These are phyloP conservation scores for Scomber scombrus DNA, from an alignment of 2,113 vertebrate species.

Conservation along the genomic window DNA sequence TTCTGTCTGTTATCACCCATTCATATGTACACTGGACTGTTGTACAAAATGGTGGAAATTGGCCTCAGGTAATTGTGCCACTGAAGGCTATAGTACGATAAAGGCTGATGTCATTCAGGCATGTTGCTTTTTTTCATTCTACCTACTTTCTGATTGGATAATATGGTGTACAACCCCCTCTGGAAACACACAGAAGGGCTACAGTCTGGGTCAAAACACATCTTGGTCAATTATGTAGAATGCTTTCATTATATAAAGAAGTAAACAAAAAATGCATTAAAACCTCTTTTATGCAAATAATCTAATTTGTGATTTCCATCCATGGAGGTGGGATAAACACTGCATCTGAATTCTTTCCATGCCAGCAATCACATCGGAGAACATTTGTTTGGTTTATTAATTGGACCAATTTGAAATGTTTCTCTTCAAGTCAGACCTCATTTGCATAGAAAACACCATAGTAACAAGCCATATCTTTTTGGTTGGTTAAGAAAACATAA, in stretches of 20 bases:
- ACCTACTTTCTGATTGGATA: conserved; percentile 44
- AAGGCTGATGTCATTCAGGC: conserved; percentile 58
- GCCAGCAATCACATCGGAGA: conserved; percentile 24
- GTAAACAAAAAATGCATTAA: neutral
- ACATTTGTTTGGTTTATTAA: conserved; percentile 44
- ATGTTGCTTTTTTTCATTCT: conserved; percentile 31
- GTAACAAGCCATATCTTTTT: conserved; percentile 44
- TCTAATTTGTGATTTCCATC: conserved; percentile 13
- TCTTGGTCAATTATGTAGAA: neutral
- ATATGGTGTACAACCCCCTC: conserved; percentile 14
- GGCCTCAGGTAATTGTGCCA: conserved; percentile 51
- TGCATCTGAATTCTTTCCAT: conserved; percentile 20
- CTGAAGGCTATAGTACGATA: conserved; percentile 40
- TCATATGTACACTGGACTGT: neutral
- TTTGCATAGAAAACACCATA: conserved; percentile 60
- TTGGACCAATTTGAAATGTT: conserved; percentile 27
- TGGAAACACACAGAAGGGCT: conserved; percentile 17
- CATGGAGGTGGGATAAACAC: neutral
- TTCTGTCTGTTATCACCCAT: conserved; percentile 6
- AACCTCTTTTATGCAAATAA: neutral
- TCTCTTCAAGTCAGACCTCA: conserved; percentile 16
- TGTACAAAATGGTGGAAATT: conserved; percentile 58
- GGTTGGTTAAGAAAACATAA: conserved; percentile 14
- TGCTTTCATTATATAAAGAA: neutral
- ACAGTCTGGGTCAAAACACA: conserved; percentile 25